Evolutionary conservation across 2,888 invertebrate genomes (phyloP), one percentile per base, ranked within the genome.

Genomic region (Sphaerophoria taeniata): DNA sequence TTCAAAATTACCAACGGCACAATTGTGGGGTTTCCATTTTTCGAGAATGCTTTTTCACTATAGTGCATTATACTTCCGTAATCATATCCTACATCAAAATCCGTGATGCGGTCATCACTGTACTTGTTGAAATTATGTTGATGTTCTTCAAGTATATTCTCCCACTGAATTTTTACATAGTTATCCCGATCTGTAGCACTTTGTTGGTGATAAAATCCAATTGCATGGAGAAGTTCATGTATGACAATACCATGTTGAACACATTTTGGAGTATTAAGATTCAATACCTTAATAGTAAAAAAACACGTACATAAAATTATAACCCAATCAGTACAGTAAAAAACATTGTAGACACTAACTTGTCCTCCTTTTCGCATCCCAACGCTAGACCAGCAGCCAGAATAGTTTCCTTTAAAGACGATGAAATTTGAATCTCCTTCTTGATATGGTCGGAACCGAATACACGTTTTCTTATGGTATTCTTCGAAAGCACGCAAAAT

Each of bases 121-220:
- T 95, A 95, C 89, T 95, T 96, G 53, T 94, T 94, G 88, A 96
- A 94, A 88, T 94, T 94, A 85, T 93, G 92, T 77, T 93, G 93
- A 75, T 92, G 92, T 0, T 92, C 93, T 89, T 90, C 87, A 5
- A 89, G 81, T 58, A 92, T 95, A 89, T 97, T 96, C 55, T 95
- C 94, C 94, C 95, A 96, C 65, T 94, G 91, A 87, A 97, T 96
- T 87, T 93, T 93, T 0, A 97, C 95, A 90, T 93, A 96, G 0
- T 95, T 93, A 89, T 97, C 96, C 87, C 97, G 93, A 90, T 97
- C 95, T 14, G 94, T 94, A 31, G 96, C 94, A 89, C 95, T 96
- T 90, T 97, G 97, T 92, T 97, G 97, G 89, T 97, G 97, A 90
- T 95, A 96, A 91, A 97, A 97, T 0, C 97, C 97, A 1, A 96